Percentiles rank a stretch among this genome's conserved stretches.
phyloP scores from a whole-genome alignment of 2,888 invertebrate genomes.

The Epistrophe eligans region DNA sequence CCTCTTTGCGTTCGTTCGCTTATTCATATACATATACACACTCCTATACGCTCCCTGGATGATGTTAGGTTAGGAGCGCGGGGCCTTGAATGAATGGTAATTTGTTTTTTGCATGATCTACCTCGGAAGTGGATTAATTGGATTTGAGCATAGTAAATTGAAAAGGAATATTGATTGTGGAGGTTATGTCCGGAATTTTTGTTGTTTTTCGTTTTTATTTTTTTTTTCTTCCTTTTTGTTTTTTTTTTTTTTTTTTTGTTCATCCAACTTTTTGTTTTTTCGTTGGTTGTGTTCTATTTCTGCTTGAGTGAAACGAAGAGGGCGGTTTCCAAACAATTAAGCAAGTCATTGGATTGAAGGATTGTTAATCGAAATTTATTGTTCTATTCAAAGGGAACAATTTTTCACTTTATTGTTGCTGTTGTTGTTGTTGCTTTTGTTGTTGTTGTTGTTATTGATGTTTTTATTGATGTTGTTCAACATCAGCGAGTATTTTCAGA shows the following conservation, averaged over 20 bases:
- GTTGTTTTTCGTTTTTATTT: neutral
- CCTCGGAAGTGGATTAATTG: slow-evolving; percentile 75
- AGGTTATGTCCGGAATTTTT: slow-evolving; percentile 12
- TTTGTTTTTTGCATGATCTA: slow-evolving; percentile 75
- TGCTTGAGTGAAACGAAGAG: slow-evolving; percentile 39
- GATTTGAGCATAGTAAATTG: slow-evolving; percentile 71
- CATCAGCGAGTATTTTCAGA: slow-evolving; percentile 10
- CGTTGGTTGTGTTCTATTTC: neutral
- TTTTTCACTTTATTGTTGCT: slow-evolving; percentile 28
- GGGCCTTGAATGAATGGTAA: slow-evolving; percentile 68
- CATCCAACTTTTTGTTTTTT: neutral
- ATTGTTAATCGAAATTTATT: slow-evolving; percentile 71
- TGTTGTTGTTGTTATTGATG: neutral
- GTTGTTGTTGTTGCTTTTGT: neutral
- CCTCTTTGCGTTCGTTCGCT: neutral
- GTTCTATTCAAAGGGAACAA: slow-evolving; percentile 39
- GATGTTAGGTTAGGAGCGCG: slow-evolving; percentile 19
- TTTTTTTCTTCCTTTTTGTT: neutral
- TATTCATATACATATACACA: neutral
- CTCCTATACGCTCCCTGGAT: neutral
- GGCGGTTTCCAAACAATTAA: slow-evolving; percentile 73
- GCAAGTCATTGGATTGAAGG: slow-evolving; percentile 65
- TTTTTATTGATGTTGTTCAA: slow-evolving; percentile 26
- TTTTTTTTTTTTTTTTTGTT: neutral
- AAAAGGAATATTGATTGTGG: slow-evolving; percentile 60